phyloP scores from a whole-genome alignment of 2,888 invertebrate species.

The Limenitis camilla region DNA sequence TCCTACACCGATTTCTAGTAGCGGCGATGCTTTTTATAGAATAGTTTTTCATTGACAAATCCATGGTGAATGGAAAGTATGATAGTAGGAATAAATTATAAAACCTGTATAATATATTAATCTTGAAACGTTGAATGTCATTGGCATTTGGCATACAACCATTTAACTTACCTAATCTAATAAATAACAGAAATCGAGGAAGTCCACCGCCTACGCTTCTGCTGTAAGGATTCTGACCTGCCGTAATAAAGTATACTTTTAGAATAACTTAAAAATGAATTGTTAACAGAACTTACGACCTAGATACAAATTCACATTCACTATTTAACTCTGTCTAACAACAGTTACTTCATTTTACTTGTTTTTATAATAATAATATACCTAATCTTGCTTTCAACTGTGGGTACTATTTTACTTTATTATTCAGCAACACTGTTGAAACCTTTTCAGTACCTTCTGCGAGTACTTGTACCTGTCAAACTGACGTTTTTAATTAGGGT shows the following conservation, averaged over 20 bases:
- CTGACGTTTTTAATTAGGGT: too few species aligned
- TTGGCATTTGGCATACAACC: not conserved
- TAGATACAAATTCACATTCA: too few species aligned
- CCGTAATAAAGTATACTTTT: not conserved
- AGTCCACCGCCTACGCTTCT: slow-evolving; percentile 2
- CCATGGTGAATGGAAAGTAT: slow-evolving; percentile 19
- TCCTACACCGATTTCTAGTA: slow-evolving; percentile 17
- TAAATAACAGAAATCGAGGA: slow-evolving; percentile 9
- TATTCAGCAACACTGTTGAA: too few species aligned
- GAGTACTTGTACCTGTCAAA: too few species aligned
- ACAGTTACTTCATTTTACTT: too few species aligned
- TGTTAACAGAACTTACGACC: not conserved
- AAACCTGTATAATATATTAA: slow-evolving; percentile 15
- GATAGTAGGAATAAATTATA: slow-evolving; percentile 13
- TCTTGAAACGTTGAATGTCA: slow-evolving; percentile 8
- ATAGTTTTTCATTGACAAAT: slow-evolving; percentile 21
- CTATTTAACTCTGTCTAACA: too few species aligned
- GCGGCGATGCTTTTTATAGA: slow-evolving; percentile 24
- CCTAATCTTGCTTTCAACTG: too few species aligned
- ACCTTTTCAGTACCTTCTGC: too few species aligned
- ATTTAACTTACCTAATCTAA: slow-evolving; percentile 6
- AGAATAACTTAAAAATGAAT: not conserved
- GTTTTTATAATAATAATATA: too few species aligned
- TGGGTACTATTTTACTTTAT: too few species aligned
- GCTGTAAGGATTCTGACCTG: not conserved